Evolutionary conservation across 2,797 vertebrate genomes (phyloP).

Genomic region (Siniperca scherzeri): DNA sequence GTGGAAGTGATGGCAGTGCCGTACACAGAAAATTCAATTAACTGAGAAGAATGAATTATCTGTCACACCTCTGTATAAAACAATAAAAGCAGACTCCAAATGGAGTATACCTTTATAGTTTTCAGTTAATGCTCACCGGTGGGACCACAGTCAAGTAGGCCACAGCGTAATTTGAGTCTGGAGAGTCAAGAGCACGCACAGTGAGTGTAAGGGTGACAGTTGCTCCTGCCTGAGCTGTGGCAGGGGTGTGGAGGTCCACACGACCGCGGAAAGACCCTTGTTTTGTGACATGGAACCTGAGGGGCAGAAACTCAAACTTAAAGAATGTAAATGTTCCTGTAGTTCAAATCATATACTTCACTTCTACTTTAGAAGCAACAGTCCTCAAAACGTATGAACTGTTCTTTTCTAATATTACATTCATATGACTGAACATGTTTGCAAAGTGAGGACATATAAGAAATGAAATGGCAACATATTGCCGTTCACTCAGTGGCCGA

Average conservation of each 20-base stretch:
- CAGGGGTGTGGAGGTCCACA: slow-evolving; percentile 83
- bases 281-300: slow-evolving; percentile 71
- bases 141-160: slow-evolving; percentile 81
- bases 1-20: slow-evolving; percentile 4
- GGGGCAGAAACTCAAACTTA: slow-evolving; percentile 7
- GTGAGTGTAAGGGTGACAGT: slow-evolving; percentile 86
- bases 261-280: slow-evolving; percentile 76
- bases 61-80: not conserved
- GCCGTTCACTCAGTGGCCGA: not conserved
- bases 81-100: not conserved
- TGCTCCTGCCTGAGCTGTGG: slow-evolving; percentile 70
- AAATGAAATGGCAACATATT: not conserved
- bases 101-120: not conserved
- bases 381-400: not conserved
- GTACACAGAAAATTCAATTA: not conserved
- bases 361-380: no score
- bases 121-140: slow-evolving; percentile 67
- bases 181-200: slow-evolving; percentile 68
- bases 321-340: not conserved
- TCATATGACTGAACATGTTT: not conserved
- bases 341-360: not conserved
- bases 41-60: not conserved
- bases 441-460: not conserved
- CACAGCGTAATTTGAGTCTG: slow-evolving; percentile 85
- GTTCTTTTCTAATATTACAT: not conserved